A percentile compares a stretch with the other conserved stretches of the same genome.
phyloP scores from a whole-genome alignment of 1,140 invertebrate species.

The Heterodera schachtii region DNA sequence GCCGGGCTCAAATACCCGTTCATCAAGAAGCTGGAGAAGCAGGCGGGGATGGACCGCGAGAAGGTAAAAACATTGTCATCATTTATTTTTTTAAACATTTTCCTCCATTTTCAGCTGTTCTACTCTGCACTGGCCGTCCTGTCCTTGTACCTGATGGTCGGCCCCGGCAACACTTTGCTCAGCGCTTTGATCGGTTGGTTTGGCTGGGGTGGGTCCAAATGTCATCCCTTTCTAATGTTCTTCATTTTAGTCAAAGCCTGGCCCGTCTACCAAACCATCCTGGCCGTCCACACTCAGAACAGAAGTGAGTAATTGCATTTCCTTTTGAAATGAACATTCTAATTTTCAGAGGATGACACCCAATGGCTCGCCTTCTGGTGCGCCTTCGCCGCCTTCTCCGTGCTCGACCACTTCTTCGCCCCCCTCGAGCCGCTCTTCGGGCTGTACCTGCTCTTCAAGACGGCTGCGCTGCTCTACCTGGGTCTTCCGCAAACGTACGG shows the following conservation, averaged over 20 bases:
- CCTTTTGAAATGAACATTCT: too few species aligned
- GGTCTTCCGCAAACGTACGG: conserved; percentile 5
- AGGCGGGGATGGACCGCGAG: conserved; percentile 14
- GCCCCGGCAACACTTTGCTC: conserved; percentile 86
- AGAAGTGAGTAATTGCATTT: not conserved
- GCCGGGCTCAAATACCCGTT: not conserved
- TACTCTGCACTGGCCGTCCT: not conserved
- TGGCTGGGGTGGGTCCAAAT: not conserved
- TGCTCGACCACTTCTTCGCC: conserved; percentile 10
- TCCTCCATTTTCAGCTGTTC: not conserved
- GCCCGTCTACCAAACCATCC: conserved; percentile 82
- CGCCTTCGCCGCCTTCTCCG: conserved; percentile 9
- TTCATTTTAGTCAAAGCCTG: conserved; percentile 73
- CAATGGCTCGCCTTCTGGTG: conserved; percentile 26
- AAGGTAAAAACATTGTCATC: not conserved
- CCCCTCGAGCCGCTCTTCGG: not conserved
- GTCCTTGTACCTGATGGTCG: conserved; percentile 83
- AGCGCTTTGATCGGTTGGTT: conserved; percentile 85
- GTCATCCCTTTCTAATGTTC: not conserved
- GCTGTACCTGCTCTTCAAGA: conserved; percentile 18
- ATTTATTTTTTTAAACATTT: not conserved
- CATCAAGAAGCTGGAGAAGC: not conserved
- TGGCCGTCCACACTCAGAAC: conserved; percentile 6
- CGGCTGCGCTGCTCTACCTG: conserved; percentile 14
- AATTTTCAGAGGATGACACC: conserved; percentile 10